Evolutionary conservation across 2,113 vertebrate genomes (phyloP).

Genomic region (Xyrauchen texanus): DNA sequence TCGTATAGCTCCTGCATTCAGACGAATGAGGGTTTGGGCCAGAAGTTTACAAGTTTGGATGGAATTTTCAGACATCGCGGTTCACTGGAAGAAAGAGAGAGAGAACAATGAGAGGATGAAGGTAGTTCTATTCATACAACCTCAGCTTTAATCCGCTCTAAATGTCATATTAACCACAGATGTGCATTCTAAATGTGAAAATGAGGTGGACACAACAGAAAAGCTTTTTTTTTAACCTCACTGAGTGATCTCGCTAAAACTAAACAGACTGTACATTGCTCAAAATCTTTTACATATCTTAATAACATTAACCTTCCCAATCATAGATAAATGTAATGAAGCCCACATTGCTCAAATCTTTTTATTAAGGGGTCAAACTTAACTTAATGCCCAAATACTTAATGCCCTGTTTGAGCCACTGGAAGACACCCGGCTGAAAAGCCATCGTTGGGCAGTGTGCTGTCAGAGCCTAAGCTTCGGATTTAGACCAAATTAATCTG

Average conservation of each 20-base stretch:
- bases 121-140: constrained; percentile 28
- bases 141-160: constrained; percentile 38
- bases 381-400: too few relatives aligned
- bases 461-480: too few relatives aligned
- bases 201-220: constrained; percentile 29
- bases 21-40: constrained; percentile 17
- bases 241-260: constrained; percentile 29
- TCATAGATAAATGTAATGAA: too few relatives aligned
- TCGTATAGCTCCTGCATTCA: constrained; percentile 34
- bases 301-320: too few relatives aligned
- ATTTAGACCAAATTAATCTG: too few relatives aligned
- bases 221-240: constrained; percentile 11
- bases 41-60: constrained; percentile 49
- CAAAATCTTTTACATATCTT: constrained; percentile 8
- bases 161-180: constrained; percentile 24
- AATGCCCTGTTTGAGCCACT: too few relatives aligned
- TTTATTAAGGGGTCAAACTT: too few relatives aligned
- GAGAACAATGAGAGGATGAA: not conserved
- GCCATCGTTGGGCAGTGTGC: too few relatives aligned
- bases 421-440: too few relatives aligned
- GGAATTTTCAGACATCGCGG: constrained; percentile 25
- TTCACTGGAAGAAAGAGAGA: constrained; percentile 38
- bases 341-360: too few relatives aligned
- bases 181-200: constrained; percentile 34
- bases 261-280: not conserved